Evolutionary conservation across 92 coral and sea anemone genomes (phyloP), one percentile per base, ranked within the genome.

Genomic region (Porites lobata): DNA sequence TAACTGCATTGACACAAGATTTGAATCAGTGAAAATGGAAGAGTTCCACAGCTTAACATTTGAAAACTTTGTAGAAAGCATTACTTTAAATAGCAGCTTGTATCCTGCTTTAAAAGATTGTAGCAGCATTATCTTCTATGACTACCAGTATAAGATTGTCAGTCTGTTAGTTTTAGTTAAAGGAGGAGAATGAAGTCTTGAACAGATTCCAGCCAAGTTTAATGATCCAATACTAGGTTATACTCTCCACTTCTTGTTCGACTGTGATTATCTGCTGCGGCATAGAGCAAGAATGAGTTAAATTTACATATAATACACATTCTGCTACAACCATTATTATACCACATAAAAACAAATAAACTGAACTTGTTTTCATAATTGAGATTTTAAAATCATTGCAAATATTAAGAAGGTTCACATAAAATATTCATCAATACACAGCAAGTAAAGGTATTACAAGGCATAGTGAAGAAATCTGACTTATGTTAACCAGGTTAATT

Each of bases 211-310:
- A 72, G 52, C 58, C 86, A 82, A 62, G 87, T 63, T 74, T 84
- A 84, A 15, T 84, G 87, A 84, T 84, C 87, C 87, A 84, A 61
- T 61, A 84, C 87, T 8, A 84, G 65, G 87, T 84, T 85, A 78
- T 50, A 85, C 70, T 85, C 89, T 53, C 84, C 89, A 29, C 89
- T 85, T 77, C 89, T 85, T 85, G 89, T 77, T 10, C 84, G 89
- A 67, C 72, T 74, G 73, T 85, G 83, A 76, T 85, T 57, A 65
- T 85, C 76, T 22, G 76, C 84, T 85, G 89, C 69, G 67, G 89
- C 83, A 85, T 47, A 76, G 89, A 78, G 83, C 43, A 76, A 85
- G 80, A 84, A 84, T 62, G 24, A 22, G 80, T 84, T 84, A 73
- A 20, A 61, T 50, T 22, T 43, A 21, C 50, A 24, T 26, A 83